Percentiles rank a stretch among this genome's conserved stretches.
Conservation (phyloP, 2,113 vertebrate species). For the Phocoena phocoena region DNA sequence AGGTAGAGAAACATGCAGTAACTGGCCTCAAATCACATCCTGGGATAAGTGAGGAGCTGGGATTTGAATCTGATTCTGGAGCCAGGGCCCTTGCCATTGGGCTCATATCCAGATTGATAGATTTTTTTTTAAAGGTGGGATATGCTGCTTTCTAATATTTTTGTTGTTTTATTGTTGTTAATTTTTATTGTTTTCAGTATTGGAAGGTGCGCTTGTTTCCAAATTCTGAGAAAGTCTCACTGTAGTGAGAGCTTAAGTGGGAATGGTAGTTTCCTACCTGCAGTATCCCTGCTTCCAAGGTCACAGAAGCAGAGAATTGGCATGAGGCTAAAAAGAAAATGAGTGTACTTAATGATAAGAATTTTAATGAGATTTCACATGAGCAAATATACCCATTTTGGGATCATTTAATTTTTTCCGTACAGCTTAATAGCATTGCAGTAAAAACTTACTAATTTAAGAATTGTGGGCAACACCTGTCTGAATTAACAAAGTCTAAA, state of each 20-base stretch:
- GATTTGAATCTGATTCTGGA: background rate
- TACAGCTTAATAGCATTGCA: conserved; percentile 53
- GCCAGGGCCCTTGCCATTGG: background rate
- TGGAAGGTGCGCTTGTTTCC: background rate
- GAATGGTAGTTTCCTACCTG: background rate
- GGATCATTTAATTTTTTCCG: conserved; percentile 18
- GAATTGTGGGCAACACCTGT: conserved; percentile 56
- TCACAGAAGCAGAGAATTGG: conserved; percentile 31
- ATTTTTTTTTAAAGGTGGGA: background rate
- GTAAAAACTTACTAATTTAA: conserved; percentile 62
- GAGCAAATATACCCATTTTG: conserved; percentile 63
- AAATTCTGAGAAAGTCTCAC: background rate
- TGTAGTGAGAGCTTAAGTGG: background rate
- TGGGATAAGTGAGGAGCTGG: background rate
- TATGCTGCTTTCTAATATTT: background rate
- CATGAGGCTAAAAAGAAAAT: conserved; percentile 44
- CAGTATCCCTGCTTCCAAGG: background rate
- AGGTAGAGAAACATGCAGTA: background rate
- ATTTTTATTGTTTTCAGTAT: background rate
- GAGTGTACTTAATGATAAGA: conserved; percentile 51
- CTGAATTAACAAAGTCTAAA: conserved; percentile 54
- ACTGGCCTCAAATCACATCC: background rate
- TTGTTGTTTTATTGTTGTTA: background rate
- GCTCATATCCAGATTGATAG: background rate
- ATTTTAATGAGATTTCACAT: conserved; percentile 68